A percentile compares a stretch with the other conserved stretches of the same genome.
phyloP scores from a whole-genome alignment of 2,888 invertebrate genomes.

The Nemapogon koenigi region DNA sequence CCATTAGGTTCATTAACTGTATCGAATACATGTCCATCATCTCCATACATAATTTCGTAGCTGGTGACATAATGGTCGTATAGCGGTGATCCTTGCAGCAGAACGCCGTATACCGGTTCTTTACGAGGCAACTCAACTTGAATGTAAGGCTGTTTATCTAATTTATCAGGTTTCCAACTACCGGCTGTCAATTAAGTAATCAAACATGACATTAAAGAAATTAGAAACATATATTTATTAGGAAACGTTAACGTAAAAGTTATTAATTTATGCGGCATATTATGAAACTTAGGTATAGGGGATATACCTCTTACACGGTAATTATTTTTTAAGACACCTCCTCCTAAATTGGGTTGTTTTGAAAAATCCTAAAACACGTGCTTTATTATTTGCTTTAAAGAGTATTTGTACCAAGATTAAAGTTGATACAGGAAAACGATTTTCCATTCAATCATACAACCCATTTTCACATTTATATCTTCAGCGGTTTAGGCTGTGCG shows the following conservation, averaged over 20 bases:
- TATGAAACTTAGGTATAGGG: no score
- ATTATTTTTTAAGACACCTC: conserved; percentile 1
- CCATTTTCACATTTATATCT: no score
- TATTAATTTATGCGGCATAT: no score
- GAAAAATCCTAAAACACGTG: no score
- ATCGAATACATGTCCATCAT: conserved; percentile 68
- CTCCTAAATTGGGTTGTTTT: no score
- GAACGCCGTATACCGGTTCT: conserved; percentile 76
- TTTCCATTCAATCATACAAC: no score
- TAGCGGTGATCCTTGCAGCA: conserved; percentile 73
- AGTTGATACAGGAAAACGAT: neutral
- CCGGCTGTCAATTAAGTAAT: conserved; percentile 56
- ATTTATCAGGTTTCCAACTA: conserved; percentile 72
- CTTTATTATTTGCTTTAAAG: no score
- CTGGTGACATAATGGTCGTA: conserved; percentile 79
- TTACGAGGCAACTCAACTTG: conserved; percentile 70
- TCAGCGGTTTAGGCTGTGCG: no score
- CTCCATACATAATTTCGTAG: conserved; percentile 75
- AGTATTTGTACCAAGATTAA: neutral
- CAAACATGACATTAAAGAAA: no score
- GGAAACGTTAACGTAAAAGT: no score
- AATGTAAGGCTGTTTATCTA: conserved; percentile 71
- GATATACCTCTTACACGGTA: no score
- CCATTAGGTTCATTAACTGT: conserved; percentile 60
- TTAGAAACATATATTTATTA: no score